These are phyloP conservation scores for Netelia fuscicornis DNA, from an alignment of 2,888 invertebrate species.

Conservation along the genomic window DNA sequence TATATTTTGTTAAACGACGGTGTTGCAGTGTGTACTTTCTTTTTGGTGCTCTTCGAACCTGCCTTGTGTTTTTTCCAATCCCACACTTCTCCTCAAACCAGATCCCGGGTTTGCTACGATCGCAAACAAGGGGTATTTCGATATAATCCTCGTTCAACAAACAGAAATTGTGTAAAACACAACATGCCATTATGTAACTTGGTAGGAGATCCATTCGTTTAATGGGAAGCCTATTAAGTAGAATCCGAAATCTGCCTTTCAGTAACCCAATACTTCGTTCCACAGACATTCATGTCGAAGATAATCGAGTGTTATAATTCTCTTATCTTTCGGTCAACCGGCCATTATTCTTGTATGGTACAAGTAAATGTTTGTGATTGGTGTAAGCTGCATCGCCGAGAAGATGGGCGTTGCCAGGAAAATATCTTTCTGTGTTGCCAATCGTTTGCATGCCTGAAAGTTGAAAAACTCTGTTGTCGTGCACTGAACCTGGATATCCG, in stretches of 20 bases:
- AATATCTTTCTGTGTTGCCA: background rate
- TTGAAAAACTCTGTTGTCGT: conserved; percentile 42
- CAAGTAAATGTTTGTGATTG: conserved; percentile 31
- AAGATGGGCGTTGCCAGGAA: conserved; percentile 35
- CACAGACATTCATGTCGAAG: conserved; percentile 3
- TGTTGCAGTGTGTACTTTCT: no score
- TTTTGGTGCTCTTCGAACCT: no score
- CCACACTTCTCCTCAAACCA: no score
- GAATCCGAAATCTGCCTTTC: background rate
- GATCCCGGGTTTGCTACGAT: no score
- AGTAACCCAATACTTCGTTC: background rate
- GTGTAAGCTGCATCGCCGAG: conserved; percentile 36
- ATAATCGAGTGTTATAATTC: conserved; percentile 1
- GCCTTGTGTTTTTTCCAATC: no score
- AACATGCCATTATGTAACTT: conserved; percentile 36
- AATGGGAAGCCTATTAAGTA: conserved; percentile 18
- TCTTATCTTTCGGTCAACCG: conserved; percentile 33
- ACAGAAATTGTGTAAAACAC: conserved; percentile 49
- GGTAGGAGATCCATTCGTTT: conserved; percentile 32
- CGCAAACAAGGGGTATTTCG: no score
- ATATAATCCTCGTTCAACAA: background rate
- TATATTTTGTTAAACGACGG: no score
- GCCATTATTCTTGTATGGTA: conserved; percentile 33
- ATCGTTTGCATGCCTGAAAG: conserved; percentile 18
- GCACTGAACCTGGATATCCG: conserved; percentile 46